Evolutionary conservation across 1,140 invertebrate species (phyloP), one percentile per base, ranked within the genome.

Genomic region (Zaprionus kolodkinae): DNA sequence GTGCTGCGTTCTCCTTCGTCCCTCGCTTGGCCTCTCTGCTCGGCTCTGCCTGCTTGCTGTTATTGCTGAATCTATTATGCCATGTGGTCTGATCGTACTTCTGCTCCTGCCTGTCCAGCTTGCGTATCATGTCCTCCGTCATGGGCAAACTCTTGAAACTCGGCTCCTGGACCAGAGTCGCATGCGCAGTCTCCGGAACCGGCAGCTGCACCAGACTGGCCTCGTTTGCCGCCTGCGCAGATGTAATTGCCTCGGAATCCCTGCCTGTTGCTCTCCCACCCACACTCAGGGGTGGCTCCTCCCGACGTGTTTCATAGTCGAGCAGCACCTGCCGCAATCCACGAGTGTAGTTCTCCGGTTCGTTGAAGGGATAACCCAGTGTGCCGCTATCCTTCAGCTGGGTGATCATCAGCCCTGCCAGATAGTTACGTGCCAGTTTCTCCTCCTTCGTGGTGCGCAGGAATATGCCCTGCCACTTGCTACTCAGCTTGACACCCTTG

Each of bases 391-490:
- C 27, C 2, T 17, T 72, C 15, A 79, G 11, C 54, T 79, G 77
- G 0, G 10, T 10, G 10, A 63, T 7, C 63, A 76, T 67, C 15
- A 79, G 5, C 5, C 35, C 27, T 0, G 65, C 6, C 2, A 79
- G 64, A 33, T 55, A 60, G 4, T 79, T 76, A 0, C 77, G 36
- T 0, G 45, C 57, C 2, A n/a, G 10, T 11, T 62, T 62, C 56
- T 79, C 73, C 6, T 72, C 73, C 30, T 56, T 72, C 15, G 15
- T 35, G 15, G 45, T 48, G 3, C 59, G 50, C 30, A 12, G 2
- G 3, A 79, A 66, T 25, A 76, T 43, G 3, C 21, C n/a, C 25
- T 76, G 38, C 76, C 76, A 79, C 17, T 67, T 67, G 3, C 27
- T 7, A 10, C 68, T 63, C 27, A 79, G 38, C 12, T n/a, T 10